These are phyloP conservation scores for Rugalucina vietnamica DNA, from an alignment of 2,888 invertebrate genomes.

Conservation along the genomic window DNA sequence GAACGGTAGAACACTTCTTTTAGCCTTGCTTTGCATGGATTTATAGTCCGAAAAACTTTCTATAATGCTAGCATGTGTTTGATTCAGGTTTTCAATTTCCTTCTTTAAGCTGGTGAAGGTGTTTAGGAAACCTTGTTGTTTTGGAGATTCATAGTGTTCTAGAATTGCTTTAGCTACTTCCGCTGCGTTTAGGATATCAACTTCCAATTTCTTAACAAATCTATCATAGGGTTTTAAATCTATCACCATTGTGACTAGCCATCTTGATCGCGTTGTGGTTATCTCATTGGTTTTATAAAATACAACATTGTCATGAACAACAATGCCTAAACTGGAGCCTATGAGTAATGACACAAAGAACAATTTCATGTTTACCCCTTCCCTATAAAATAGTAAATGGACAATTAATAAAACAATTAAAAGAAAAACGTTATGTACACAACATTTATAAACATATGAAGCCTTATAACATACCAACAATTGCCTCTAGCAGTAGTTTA, in stretches of 20 bases:
- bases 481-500: no score
- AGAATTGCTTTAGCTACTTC: background rate
- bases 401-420: background rate
- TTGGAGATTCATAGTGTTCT: background rate
- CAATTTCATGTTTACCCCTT: background rate
- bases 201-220: background rate
- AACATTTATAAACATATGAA: no score
- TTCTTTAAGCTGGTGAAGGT: background rate
- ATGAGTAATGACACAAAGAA: background rate
- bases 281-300: slow-evolving; percentile 29
- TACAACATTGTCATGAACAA: background rate
- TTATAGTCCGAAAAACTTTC: background rate
- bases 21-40: background rate
- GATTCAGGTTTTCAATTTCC: background rate
- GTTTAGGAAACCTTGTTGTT: background rate
- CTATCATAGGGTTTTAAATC: slow-evolving; percentile 12
- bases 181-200: background rate
- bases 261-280: background rate
- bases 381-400: background rate
- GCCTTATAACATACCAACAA: no score
- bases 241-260: slow-evolving; percentile 24
- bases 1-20: slow-evolving; percentile 28
- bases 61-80: no score
- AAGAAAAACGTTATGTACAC: no score
- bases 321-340: background rate